Percentiles rank a stretch among this genome's conserved stretches.
Evolutionary conservation across 2,888 invertebrate genomes (phyloP).

Genomic region (Acronicta aceris): DNA sequence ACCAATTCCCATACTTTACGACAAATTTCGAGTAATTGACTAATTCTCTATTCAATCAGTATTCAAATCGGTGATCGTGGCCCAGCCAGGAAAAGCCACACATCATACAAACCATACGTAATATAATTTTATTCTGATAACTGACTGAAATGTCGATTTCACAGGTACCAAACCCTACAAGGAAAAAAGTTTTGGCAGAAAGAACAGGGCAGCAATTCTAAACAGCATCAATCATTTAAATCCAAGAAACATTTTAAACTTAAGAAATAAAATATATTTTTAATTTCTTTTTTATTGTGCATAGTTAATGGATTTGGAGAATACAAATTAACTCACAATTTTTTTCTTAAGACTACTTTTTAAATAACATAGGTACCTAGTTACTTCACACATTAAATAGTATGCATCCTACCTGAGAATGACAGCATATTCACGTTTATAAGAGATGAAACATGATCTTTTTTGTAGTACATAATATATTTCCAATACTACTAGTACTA

Average conservation of each 20-base stretch:
- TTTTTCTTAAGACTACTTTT: constrained; percentile 47
- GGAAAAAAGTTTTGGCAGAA: constrained; percentile 85
- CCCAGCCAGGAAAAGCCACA: too few species aligned
- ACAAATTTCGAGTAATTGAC: too few species aligned
- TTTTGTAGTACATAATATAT: constrained; percentile 30
- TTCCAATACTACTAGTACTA: constrained; percentile 13
- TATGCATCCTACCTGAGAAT: constrained; percentile 44
- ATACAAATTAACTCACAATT: constrained; percentile 53
- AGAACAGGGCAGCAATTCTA: constrained; percentile 56
- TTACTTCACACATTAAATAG: constrained; percentile 45
- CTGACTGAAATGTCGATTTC: constrained; percentile 52
- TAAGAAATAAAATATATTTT: constrained; percentile 59
- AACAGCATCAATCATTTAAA: constrained; percentile 65
- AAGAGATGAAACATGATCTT: constrained; percentile 38
- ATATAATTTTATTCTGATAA: too few species aligned
- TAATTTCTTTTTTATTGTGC: constrained; percentile 54
- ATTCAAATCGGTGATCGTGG: too few species aligned
- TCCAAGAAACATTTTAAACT: constrained; percentile 76
- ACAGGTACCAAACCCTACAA: constrained; percentile 86
- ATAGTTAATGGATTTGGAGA: constrained; percentile 46
- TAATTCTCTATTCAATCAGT: too few species aligned
- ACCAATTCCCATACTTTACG: too few species aligned
- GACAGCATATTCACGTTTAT: constrained; percentile 34
- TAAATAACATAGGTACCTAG: constrained; percentile 41
- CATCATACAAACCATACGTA: too few species aligned